phyloP scores from a whole-genome alignment of 2,888 invertebrate species.

The Petrolisthes cinctipes region DNA sequence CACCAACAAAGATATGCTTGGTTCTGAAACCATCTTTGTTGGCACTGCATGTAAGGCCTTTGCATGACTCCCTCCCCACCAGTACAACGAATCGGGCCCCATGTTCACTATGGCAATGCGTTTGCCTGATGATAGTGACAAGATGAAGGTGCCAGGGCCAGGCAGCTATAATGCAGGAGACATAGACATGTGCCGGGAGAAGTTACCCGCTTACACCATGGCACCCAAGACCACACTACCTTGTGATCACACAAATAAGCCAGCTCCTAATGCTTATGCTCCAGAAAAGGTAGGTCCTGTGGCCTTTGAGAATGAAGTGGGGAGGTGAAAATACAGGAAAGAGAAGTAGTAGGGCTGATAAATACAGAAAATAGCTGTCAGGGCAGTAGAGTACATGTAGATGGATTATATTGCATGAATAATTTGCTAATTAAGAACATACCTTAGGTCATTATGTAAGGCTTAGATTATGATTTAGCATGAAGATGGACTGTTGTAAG shows the following conservation, averaged over 20 bases:
- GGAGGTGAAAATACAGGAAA: neutral
- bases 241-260: conserved; percentile 49
- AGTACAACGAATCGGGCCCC: conserved; percentile 59
- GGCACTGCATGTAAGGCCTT: neutral
- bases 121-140: conserved; percentile 40
- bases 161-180: conserved; percentile 57
- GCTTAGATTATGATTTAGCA: too few relatives aligned
- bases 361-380: neutral
- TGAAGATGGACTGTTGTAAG: too few relatives aligned
- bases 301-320: neutral
- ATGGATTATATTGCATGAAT: too few relatives aligned
- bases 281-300: conserved; percentile 47
- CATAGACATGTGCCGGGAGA: conserved; percentile 46
- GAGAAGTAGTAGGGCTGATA: neutral
- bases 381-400: too few relatives aligned
- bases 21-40: neutral
- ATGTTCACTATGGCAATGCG: conserved; percentile 58
- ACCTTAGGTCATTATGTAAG: too few relatives aligned
- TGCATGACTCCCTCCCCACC: conserved; percentile 18
- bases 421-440: too few relatives aligned
- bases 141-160: conserved; percentile 59
- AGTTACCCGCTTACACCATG: conserved; percentile 50
- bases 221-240: conserved; percentile 44
- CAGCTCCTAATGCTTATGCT: conserved; percentile 54
- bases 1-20: neutral